A percentile compares a stretch with the other conserved stretches of the same genome.
phyloP scores from a whole-genome alignment of 2,797 vertebrate species.

The Crypturellus tataupa region DNA sequence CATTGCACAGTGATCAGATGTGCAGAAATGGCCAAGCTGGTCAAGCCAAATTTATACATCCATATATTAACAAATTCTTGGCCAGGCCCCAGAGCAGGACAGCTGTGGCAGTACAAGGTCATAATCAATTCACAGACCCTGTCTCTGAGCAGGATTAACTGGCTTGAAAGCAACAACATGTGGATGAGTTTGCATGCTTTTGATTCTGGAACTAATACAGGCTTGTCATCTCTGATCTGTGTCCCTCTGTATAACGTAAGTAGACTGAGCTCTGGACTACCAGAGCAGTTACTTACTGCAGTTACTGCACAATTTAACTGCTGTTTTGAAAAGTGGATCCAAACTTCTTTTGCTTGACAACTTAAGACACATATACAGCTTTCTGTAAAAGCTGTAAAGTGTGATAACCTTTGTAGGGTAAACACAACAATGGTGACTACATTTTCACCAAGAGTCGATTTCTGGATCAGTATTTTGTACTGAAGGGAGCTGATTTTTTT shows the following conservation, averaged over 20 bases:
- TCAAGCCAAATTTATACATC: background rate
- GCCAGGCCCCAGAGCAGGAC: background rate
- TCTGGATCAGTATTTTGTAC: background rate
- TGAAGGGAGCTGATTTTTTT: background rate
- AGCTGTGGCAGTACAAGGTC: background rate
- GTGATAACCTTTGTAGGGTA: background rate
- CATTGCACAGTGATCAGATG: background rate
- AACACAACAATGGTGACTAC: background rate
- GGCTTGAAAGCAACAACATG: background rate
- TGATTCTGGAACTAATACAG: background rate
- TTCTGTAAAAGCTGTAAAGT: background rate
- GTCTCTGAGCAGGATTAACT: background rate
- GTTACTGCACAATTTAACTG: background rate
- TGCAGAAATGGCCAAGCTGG: background rate
- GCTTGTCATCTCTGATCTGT: background rate
- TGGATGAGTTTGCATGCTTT: background rate
- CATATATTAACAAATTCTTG: background rate
- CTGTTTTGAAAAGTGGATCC: background rate
- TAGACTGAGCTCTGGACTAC: background rate
- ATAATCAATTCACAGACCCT: background rate
- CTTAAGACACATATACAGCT: background rate
- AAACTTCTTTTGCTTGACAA: background rate
- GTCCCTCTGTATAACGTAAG: background rate
- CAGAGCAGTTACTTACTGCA: background rate
- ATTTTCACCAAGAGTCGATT: background rate